phyloP scores from a whole-genome alignment of 35 echinoderm and acorn worm genomes.

The Stichopus chloronotus region DNA sequence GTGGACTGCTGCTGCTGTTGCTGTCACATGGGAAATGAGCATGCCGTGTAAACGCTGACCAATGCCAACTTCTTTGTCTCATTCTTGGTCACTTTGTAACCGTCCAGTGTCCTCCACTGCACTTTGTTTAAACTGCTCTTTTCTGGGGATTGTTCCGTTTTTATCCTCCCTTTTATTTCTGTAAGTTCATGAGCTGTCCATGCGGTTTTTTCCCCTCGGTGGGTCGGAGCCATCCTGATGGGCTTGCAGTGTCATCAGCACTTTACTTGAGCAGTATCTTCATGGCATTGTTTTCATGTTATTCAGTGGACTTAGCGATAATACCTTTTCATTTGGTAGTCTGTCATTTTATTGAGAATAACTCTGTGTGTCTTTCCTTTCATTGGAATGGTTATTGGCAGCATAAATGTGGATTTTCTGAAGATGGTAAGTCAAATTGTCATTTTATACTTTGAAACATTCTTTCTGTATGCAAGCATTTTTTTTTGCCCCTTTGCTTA shows the following conservation, averaged over 20 bases:
- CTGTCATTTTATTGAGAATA: neutral
- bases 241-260: neutral
- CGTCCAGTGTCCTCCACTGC: neutral
- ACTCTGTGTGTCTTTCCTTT: conserved; percentile 2
- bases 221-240: neutral
- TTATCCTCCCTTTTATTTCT: too few species aligned
- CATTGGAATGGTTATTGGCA: conserved; percentile 52
- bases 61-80: neutral
- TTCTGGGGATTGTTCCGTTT: too few species aligned
- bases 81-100: conserved; percentile 11
- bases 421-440: conserved; percentile 8
- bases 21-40: conserved; percentile 9
- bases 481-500: neutral
- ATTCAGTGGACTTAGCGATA: neutral
- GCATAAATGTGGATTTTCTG: neutral
- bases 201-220: neutral
- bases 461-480: neutral
- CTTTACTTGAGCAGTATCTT: neutral
- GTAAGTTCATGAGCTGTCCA: too few species aligned
- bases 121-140: neutral
- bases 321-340: neutral
- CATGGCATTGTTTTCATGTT: neutral
- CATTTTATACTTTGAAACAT: neutral
- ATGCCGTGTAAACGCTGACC: neutral
- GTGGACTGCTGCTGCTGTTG: neutral